Base-by-base conservation (phyloP, 2,888 invertebrate genomes). In the Drosophila pullipes region DNA sequence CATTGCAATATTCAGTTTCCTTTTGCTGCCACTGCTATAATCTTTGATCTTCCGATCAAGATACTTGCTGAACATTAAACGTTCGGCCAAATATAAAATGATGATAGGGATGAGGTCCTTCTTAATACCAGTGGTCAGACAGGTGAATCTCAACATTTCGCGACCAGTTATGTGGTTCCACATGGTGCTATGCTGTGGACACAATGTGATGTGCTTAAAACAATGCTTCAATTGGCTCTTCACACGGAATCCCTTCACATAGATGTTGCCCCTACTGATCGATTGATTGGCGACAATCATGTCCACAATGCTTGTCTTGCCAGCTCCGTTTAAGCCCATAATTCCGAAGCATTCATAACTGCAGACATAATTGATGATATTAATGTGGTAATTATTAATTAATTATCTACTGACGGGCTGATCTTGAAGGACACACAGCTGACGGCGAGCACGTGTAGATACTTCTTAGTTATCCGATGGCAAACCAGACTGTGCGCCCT, bases 251-350 rank as follows among this genome's bases (percentile, higher is more conserved):
- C 95, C 95, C 73, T 94, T 94, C 18, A 97, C 94, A 93, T 94
- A 96, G 3, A 96, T 96, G 69, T 96, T 95, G 0, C 97, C 97
- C 44, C 94, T 94, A 0, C 96, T 95, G 13, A 96, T 94, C 5
- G 92, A 91, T 81, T 95, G 95, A 88, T 97, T 97, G 0, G 97
- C 97, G 67, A 97, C 97, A 76, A 98, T 93, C 96, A 97, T 97
- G 93, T 96, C 96, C 92, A 98, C 97, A 0, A 97, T 97, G 3
- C 96, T 96, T 0, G 97, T 97, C 93, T 97, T 97, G 0, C 97
- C 97, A 1, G 97, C 97, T 2, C 97, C 97, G 91, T 97, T 97
- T 0, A 97, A 95, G 0, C 97, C 97, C 47, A 97, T 93, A 49
- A 97, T 92, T 7, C 97, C 97, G 85, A 97, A 97, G 89, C 96